Evolutionary conservation across 2,797 vertebrate species (phyloP).

Genomic region (Silurus lanzhouensis): DNA sequence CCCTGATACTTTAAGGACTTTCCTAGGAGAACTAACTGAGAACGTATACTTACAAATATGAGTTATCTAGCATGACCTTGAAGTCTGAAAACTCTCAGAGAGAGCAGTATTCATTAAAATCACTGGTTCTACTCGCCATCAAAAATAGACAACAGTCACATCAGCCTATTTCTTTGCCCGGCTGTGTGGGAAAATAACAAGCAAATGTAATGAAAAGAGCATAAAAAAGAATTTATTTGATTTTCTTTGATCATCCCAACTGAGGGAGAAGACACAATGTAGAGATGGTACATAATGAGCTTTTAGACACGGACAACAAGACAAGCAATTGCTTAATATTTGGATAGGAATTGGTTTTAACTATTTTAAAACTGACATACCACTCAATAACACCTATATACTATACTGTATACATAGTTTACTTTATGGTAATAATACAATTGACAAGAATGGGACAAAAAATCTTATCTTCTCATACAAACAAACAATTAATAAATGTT

Average conservation of each 20-base stretch:
- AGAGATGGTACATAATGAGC: conserved; percentile 53
- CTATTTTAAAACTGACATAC: neutral
- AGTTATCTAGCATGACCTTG: neutral
- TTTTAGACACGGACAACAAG: conserved; percentile 39
- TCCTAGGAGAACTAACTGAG: neutral
- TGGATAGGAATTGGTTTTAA: conserved; percentile 35
- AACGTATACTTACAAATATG: neutral
- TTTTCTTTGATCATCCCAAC: conserved; percentile 50
- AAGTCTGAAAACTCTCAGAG: neutral
- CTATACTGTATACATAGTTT: neutral
- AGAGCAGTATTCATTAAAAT: conserved; percentile 28
- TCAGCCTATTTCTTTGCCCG: conserved; percentile 38
- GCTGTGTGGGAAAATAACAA: conserved; percentile 53
- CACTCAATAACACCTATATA: neutral
- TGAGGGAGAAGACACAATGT: conserved; percentile 47
- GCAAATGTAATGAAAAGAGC: conserved; percentile 50
- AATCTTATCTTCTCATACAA: conserved; percentile 36
- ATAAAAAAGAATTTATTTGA: conserved; percentile 41
- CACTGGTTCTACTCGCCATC: conserved; percentile 21
- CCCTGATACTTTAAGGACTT: neutral
- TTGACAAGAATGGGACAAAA: conserved; percentile 21
- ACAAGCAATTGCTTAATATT: conserved; percentile 35
- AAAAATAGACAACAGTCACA: conserved; percentile 18
- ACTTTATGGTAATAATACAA: conserved; percentile 2
- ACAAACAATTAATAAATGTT: conserved; percentile 57